Base-by-base conservation (phyloP, 2,888 invertebrate species). In the Rapana venosa region DNA sequence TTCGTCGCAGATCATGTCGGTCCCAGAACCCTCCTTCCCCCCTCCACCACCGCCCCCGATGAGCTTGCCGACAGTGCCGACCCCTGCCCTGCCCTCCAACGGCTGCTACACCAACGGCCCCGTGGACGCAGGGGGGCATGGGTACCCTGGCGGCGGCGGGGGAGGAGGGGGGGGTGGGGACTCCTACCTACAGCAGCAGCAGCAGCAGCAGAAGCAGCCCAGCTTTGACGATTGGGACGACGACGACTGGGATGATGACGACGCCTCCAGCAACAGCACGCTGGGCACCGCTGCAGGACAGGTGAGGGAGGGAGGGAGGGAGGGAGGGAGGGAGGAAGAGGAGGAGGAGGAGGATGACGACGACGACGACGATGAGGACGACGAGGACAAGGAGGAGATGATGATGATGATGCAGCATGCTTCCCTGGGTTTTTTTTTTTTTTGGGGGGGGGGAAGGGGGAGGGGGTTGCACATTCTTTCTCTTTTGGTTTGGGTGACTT, bases 161-260 rank as follows among this genome's bases (percentile, higher is more conserved):
- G 66, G 86, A 0, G 30, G 58, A 35, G 86, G 86, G 35, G 66
- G 61, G 11, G 86, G 86, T 32, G 66, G 61, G 0, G 86, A 66
- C 32, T 30, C 84, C 4, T 13, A 20, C 36, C 26, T 26, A 5
- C 56, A 32, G 15, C 35, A 32, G 26, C 74, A 74, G 74, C 74
- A 74, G 74, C 15, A 22, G 30, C 30, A 30, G 13, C 26, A 1
- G 8, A 13, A 30, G n/a, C 94, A 94, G 90, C 92, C 92, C 79
- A 93, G 93, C 79, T 85, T 87, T 88, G 98, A 98, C 94, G 98
- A 98, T 94, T 98, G 98, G 98, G 98, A 98, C 94, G 98, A 98
- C 95, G 98, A 98, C 47, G 92, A 93, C 32, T 90, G 91, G 79
- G 93, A 93, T 86, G 98, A 98, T 95, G 98, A 98, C 92, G 93